Evolutionary conservation across 2,113 vertebrate species (phyloP).

Genomic region (Lota lota): DNA sequence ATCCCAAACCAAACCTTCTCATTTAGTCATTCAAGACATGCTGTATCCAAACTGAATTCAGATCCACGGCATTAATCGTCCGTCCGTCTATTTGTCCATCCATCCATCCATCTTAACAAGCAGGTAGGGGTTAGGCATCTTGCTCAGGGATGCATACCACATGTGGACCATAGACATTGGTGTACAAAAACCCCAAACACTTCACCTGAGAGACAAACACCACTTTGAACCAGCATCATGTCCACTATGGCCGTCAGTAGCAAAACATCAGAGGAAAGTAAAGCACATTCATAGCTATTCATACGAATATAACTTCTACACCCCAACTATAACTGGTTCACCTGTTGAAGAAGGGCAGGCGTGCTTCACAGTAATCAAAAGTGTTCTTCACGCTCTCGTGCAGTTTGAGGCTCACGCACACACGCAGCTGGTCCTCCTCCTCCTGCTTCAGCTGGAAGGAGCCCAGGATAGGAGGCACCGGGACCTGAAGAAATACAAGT

Average conservation of each 20-base stretch:
- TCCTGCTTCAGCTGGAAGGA: conserved; percentile 81
- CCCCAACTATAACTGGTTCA: conserved; percentile 63
- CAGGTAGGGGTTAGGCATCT: not conserved
- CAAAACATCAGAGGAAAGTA: not conserved
- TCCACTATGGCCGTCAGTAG: not conserved
- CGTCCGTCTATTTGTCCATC: not conserved
- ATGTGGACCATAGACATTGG: too few species aligned
- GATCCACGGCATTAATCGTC: not conserved
- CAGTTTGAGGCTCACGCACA: conserved; percentile 84
- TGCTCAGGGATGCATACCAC: not conserved
- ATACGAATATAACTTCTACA: too few species aligned
- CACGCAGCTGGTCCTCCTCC: conserved; percentile 77
- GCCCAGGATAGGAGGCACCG: conserved; percentile 90
- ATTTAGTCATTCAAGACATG: too few species aligned
- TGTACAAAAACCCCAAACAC: too few species aligned
- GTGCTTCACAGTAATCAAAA: conserved; percentile 92
- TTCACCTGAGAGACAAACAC: too few species aligned
- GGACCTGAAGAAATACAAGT: conserved; percentile 75
- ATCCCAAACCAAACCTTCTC: not conserved
- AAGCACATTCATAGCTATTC: not conserved
- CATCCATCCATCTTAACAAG: not conserved
- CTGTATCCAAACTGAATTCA: not conserved
- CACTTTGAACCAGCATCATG: too few species aligned
- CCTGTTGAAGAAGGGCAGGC: conserved; percentile 91
- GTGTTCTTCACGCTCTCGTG: conserved; percentile 91